Conservation (phyloP, 2,888 invertebrate species). For the Caenorhabditis uteleia region DNA sequence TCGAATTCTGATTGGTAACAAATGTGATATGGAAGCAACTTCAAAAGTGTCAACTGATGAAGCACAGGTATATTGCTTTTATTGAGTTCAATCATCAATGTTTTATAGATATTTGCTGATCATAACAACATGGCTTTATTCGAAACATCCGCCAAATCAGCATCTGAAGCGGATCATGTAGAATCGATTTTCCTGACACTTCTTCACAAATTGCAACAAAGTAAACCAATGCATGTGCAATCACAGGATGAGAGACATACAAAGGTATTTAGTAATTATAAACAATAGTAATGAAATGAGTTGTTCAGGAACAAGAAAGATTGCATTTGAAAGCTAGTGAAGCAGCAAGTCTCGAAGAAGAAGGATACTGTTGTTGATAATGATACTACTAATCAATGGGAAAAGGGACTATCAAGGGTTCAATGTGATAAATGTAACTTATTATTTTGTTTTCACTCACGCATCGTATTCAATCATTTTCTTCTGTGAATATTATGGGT, state of each 20-base stretch:
- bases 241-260: constrained; percentile 59
- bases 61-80: constrained; percentile 74
- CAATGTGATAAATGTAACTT: neutral
- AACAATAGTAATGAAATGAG: neutral
- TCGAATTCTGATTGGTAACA: constrained; percentile 82
- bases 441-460: constrained; percentile 4
- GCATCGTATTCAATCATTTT: neutral
- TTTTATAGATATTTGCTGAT: constrained; percentile 76
- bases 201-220: constrained; percentile 79
- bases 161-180: constrained; percentile 77
- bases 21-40: constrained; percentile 76
- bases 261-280: constrained; percentile 24
- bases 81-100: neutral
- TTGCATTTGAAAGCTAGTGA: constrained; percentile 65
- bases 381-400: neutral
- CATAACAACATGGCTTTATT: constrained; percentile 77
- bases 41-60: constrained; percentile 77
- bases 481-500: constrained; percentile 1
- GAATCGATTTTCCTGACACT: constrained; percentile 84
- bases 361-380: constrained; percentile 65
- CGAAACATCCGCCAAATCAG: constrained; percentile 81
- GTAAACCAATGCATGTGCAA: constrained; percentile 74
- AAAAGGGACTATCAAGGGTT: too few relatives aligned
- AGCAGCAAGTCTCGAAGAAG: constrained; percentile 51
- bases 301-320: constrained; percentile 51